Conservation (phyloP, 1,140 invertebrate genomes). For the Helicoverpa zea region DNA sequence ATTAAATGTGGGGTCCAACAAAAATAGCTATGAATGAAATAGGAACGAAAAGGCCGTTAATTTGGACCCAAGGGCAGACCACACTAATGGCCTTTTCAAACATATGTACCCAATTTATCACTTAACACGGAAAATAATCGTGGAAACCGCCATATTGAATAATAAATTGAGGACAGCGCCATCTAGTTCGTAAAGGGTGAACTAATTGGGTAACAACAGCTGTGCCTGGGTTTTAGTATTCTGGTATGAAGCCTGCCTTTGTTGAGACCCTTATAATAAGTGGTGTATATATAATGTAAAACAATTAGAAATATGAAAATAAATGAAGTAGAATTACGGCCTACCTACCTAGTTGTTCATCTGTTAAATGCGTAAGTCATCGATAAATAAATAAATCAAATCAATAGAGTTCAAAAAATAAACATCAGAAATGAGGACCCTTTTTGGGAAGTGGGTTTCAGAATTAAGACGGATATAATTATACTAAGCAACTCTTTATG, state of each 20-base stretch:
- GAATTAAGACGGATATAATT: too few species aligned
- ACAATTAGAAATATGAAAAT: too few species aligned
- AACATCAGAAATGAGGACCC: too few species aligned
- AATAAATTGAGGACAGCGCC: constrained; percentile 26
- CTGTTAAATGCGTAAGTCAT: too few species aligned
- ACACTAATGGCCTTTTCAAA: constrained; percentile 31
- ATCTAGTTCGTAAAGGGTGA: constrained; percentile 4
- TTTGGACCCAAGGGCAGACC: constrained; percentile 15
- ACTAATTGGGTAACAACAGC: background rate
- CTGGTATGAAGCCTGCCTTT: background rate
- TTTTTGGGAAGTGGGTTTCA: too few species aligned
- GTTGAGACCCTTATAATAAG: too few species aligned
- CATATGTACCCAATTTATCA: constrained; percentile 38
- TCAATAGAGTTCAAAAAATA: too few species aligned
- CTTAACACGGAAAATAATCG: constrained; percentile 36
- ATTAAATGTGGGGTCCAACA: background rate
- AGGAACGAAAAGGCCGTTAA: constrained; percentile 30
- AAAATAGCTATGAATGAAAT: constrained; percentile 28
- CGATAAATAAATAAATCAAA: too few species aligned
- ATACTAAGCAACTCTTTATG: too few species aligned
- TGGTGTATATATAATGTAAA: too few species aligned
- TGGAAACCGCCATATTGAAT: constrained; percentile 5
- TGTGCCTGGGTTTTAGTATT: background rate
- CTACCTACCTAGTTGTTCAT: too few species aligned
- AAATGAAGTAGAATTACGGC: too few species aligned